These are phyloP conservation scores for Galeopsomyia nigrocyanea DNA, from an alignment of 2,888 invertebrate species.

Conservation along the genomic window DNA sequence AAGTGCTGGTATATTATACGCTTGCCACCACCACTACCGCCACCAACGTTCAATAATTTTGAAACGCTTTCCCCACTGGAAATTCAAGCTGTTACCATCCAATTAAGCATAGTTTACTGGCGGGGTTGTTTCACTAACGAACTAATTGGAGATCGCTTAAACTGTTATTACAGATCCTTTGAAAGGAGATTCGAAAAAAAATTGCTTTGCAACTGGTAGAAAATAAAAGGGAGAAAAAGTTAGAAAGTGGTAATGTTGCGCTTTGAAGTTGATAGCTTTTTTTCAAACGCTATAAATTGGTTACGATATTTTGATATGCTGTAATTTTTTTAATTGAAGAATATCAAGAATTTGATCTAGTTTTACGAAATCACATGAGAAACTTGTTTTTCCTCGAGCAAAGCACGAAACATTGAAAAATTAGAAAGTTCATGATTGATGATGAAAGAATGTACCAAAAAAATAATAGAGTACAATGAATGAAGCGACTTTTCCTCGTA, in stretches of 20 bases:
- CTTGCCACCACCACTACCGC: too few species aligned
- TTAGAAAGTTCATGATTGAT: too few species aligned
- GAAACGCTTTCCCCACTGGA: slow-evolving; percentile 17
- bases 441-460: neutral
- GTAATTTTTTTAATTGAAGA: too few species aligned
- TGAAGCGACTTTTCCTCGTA: slow-evolving; percentile 10
- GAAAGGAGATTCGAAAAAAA: too few species aligned
- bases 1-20: too few species aligned
- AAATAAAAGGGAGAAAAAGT: too few species aligned
- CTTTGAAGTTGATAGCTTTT: too few species aligned
- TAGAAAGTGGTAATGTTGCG: too few species aligned
- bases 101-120: slow-evolving; percentile 19
- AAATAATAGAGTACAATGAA: slow-evolving; percentile 10
- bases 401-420: neutral
- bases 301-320: too few species aligned
- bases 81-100: slow-evolving; percentile 23
- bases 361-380: neutral
- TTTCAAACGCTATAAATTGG: too few species aligned
- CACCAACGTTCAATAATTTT: slow-evolving; percentile 20
- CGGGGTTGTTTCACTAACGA: slow-evolving; percentile 2
- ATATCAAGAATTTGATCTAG: too few species aligned
- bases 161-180: neutral
- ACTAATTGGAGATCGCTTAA: slow-evolving; percentile 15
- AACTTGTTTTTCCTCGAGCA: slow-evolving; percentile 13
- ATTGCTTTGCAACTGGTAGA: too few species aligned